These are phyloP conservation scores for Heliconius nattereri DNA, from an alignment of 1,140 invertebrate genomes.

Conservation along the genomic window DNA sequence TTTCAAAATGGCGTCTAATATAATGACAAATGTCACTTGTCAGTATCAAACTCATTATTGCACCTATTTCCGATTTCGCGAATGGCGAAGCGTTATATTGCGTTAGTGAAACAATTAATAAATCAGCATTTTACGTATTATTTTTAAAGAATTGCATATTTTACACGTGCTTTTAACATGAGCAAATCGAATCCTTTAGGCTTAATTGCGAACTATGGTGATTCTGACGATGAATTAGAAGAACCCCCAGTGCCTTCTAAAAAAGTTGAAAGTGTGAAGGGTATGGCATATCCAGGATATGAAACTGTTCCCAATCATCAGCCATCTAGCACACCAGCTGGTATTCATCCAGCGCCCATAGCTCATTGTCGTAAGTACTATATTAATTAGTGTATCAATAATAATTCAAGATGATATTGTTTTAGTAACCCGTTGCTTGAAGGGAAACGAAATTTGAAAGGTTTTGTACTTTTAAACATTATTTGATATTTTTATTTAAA, in stretches of 20 bases:
- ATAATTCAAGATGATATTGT: not conserved
- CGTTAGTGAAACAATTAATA: not conserved
- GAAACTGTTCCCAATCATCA: constrained; percentile 24
- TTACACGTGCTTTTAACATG: constrained; percentile 38
- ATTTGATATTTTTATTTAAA: not conserved
- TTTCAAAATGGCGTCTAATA: constrained; percentile 8
- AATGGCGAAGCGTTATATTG: constrained; percentile 3
- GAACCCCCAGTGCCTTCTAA: constrained; percentile 35
- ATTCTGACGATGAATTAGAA: constrained; percentile 70
- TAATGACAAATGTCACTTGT: constrained; percentile 2
- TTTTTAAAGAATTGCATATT: constrained; percentile 11
- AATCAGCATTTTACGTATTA: not conserved
- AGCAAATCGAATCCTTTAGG: constrained; percentile 67
- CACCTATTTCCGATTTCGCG: not conserved
- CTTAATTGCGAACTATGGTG: constrained; percentile 68
- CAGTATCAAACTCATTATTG: not conserved
- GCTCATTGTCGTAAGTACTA: constrained; percentile 68
- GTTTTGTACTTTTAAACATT: not conserved
- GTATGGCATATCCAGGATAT: constrained; percentile 23
- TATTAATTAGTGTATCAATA: not conserved
- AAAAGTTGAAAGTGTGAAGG: constrained; percentile 11
- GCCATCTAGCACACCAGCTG: constrained; percentile 33
- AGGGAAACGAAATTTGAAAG: not conserved
- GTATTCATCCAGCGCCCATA: constrained; percentile 68
- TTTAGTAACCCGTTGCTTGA: not conserved